Base-by-base conservation (phyloP, 2,113 vertebrate genomes). In the Varanus salvator region DNA sequence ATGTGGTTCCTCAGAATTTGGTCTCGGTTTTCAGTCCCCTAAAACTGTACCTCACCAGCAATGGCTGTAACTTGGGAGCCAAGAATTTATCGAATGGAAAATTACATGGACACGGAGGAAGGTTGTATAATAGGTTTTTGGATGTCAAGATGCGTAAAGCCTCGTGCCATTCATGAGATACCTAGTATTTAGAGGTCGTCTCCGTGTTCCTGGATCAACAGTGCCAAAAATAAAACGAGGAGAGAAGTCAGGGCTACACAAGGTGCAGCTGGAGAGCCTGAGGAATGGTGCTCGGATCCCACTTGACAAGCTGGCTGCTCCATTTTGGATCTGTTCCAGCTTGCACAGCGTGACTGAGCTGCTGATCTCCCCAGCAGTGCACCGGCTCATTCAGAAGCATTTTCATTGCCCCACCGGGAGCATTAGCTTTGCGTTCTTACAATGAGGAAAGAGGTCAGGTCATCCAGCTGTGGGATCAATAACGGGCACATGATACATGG, bases 101-200 rank as follows among this genome's bases (percentile, higher is more conserved):
- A 84, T 1, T 84, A 81, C 68, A 86, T 64, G 89, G 93, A 89
- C 91, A 93, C 78, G 27, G 0, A 74, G 8, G 29, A n/a, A 2
- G 91, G 15, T 94, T 94, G 88, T 38, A 57, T 93, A 94, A 94
- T 78, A 91, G 48, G 88, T 19, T 38, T 57, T 91, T 19, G 90
- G 81, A 0, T 90, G 95, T 92, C 93, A 92, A 81, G 86, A 81
- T 25, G 90, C 92, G 89, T 94, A 78, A 94, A 85, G 91, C 66
- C 89, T 91, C 5, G 68, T 90, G 94, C 91, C 95, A 94, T 68
- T 94, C 91, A 92, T 19, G 74, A 0, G 85, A 23, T 78, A 78
- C 94, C 91, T 54, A 38, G 88, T 91, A 31, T 90, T 88, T 87
- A 86, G 1, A 50, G 94, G 86, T 81, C 89, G 87, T 80, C 84